A percentile compares a stretch with the other conserved stretches of the same genome.
These are phyloP conservation scores for Romanogobio albipinnatus DNA, from an alignment of 2,113 vertebrate species.

Conservation along the genomic window DNA sequence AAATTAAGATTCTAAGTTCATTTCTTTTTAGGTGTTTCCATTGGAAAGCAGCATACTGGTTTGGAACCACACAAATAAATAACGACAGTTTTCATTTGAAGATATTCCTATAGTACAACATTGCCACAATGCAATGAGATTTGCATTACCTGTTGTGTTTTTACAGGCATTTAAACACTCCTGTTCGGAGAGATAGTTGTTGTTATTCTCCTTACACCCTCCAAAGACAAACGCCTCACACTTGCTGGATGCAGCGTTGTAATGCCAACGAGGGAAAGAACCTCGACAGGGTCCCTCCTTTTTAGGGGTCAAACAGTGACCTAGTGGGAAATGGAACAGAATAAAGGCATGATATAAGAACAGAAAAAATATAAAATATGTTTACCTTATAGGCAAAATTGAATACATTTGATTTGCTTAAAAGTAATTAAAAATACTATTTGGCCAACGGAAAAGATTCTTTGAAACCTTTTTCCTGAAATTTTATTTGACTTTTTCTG, in stretches of 20 bases:
- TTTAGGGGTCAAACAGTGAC: conserved; percentile 76
- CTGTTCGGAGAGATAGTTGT: conserved; percentile 84
- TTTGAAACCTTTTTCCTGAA: no score
- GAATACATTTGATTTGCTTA: no score
- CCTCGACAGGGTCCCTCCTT: conserved; percentile 90
- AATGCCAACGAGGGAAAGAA: conserved; percentile 87
- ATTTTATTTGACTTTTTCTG: no score
- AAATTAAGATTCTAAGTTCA: neutral
- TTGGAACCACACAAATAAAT: neutral
- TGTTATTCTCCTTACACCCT: conserved; percentile 87
- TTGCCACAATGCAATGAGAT: neutral
- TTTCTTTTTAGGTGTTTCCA: neutral
- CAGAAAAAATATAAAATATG: no score
- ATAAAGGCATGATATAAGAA: no score
- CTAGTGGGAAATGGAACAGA: conserved; percentile 64
- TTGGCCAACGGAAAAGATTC: no score
- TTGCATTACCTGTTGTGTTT: conserved; percentile 63
- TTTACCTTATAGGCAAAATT: no score
- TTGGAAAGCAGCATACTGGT: neutral
- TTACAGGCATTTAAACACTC: conserved; percentile 83
- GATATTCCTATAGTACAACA: neutral
- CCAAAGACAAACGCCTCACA: conserved; percentile 85
- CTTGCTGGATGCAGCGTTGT: conserved; percentile 64
- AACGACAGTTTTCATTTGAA: no score
- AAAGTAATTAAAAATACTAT: no score